A percentile compares a stretch with the other conserved stretches of the same genome.
phyloP scores from a whole-genome alignment of 2,113 vertebrate species.

The Glaucidium brasilianum region DNA sequence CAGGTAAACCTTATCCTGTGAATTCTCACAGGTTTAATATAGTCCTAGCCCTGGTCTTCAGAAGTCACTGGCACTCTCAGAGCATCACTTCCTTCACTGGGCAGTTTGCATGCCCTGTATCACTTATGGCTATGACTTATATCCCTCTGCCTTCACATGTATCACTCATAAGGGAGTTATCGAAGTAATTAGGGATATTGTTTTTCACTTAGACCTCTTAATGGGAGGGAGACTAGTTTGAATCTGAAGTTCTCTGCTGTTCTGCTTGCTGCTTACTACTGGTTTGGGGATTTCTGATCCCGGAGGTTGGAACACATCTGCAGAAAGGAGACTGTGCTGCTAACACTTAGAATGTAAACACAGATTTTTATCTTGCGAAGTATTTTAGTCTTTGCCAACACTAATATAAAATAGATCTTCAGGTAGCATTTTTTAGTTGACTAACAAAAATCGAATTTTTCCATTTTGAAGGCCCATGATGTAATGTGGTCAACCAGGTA shows the following conservation, averaged over 20 bases:
- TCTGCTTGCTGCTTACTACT: neutral
- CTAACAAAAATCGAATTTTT: neutral
- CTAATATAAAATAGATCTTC: neutral
- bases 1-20: neutral
- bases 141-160: neutral
- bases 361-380: neutral
- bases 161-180: neutral
- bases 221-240: neutral
- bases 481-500: neutral
- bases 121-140: neutral
- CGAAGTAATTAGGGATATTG: neutral
- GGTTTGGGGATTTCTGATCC: neutral
- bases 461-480: neutral
- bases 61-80: neutral
- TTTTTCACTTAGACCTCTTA: neutral
- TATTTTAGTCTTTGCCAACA: neutral
- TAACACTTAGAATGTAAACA: neutral
- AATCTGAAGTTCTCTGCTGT: neutral
- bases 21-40: neutral
- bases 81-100: neutral
- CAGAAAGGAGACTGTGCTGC: neutral
- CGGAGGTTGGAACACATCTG: neutral
- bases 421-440: neutral
- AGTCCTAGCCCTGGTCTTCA: neutral
- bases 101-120: neutral